Base-by-base conservation (phyloP, 2,113 vertebrate genomes). In the Chascanopsetta lugubris region DNA sequence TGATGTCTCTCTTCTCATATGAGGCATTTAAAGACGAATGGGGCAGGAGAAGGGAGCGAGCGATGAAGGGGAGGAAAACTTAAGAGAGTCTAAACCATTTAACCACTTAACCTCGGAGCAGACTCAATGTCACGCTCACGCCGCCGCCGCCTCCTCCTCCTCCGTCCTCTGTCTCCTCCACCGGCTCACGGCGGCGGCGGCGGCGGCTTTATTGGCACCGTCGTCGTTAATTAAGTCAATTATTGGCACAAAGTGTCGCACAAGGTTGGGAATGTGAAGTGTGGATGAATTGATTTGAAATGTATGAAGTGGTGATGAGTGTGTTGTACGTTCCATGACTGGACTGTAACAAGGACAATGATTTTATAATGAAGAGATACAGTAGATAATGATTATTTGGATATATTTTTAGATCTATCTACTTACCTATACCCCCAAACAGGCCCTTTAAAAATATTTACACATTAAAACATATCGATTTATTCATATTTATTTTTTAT, bases 21-120 rank as follows among this genome's bases (percentile, higher is more conserved):
- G 55, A 75, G 73, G 47, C 73, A 36, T 77, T 78, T 71, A 82
- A 83, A 88, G 61, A 85, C 11, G 13, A 83, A 87, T 66, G 67
- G 53, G 46, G 20, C 36, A 53, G 29, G 64, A 47, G 54, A 72
- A 36, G 62, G 24, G 66, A 70, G 42, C 54, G 38, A 0, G 12
- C 45, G 42, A 61, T 46, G 59, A 69, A 48, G 68, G 24, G 26
- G 8, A 18, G 34, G 38, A 32, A 50, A 69, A 82, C 74, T 86
- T 82, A 84, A 78, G 64, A 76, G 50, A 69, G 29, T 62, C 32
- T 79, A 72, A 85, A 87, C 67, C 75, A 54, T 86, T 90, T 86
- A 85, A 83, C 60, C 79, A 55, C 78, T 89, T 86, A 79, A 78
- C 78, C 86, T 83, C 47, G 4, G 32, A 69, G 63, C 30, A 58